phyloP scores from a whole-genome alignment of 1,140 invertebrate genomes.

The Drosophila willistoni region DNA sequence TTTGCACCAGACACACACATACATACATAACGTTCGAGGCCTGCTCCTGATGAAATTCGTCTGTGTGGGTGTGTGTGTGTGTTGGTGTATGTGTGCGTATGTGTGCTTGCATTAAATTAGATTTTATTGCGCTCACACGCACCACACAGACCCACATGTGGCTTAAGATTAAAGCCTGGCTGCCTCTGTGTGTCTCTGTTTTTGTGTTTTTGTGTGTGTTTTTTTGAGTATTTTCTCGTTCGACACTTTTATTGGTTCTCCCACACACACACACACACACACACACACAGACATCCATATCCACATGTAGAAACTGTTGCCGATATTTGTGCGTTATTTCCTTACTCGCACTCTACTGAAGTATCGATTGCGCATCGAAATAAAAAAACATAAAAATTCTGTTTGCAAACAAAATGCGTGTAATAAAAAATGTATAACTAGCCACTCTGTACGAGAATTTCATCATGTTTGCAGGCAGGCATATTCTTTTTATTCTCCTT shows the following conservation, averaged over 20 bases:
- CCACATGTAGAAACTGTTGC: constrained; percentile 25
- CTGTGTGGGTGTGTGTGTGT: neutral
- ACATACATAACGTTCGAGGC: neutral
- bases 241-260: constrained; percentile 48
- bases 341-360: neutral
- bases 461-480: neutral
- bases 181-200: constrained; percentile 18
- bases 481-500: constrained; percentile 35
- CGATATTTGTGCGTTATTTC: neutral
- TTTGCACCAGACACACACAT: constrained; percentile 4
- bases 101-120: constrained; percentile 65
- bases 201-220: constrained; percentile 19
- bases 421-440: constrained; percentile 62
- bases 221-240: constrained; percentile 26
- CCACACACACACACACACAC: constrained; percentile 23
- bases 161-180: constrained; percentile 47
- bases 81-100: constrained; percentile 2
- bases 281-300: constrained; percentile 15
- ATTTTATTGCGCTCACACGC: constrained; percentile 70
- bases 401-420: constrained; percentile 57
- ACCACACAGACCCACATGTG: constrained; percentile 44
- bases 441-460: constrained; percentile 29
- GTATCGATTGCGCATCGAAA: constrained; percentile 70
- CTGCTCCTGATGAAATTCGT: constrained; percentile 1
- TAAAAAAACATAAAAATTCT: constrained; percentile 64